Base-by-base conservation (phyloP, 2,888 invertebrate genomes). In the Bellardia pandia region DNA sequence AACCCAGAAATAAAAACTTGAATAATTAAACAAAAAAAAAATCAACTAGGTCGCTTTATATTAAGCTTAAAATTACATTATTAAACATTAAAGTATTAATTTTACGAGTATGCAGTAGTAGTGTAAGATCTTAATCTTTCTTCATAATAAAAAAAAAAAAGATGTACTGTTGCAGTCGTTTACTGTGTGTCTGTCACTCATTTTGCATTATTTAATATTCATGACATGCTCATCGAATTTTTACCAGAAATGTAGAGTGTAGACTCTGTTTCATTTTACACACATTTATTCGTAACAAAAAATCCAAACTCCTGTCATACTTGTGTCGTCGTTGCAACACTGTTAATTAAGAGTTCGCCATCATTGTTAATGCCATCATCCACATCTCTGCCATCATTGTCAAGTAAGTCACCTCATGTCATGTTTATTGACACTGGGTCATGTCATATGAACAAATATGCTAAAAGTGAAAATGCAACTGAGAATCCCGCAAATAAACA, bases 11-110 rank as follows among this genome's bases (percentile, higher is more conserved):
- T 5, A 14, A 40, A 51, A 62, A 42, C 6, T 13, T 71, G 58
- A 56, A 37, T 80, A 72, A 80, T 82, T 82, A 76, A 76, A 76
- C 68, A 75, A 40, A 69, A 69, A 40, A 69, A 69, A 69, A 45
- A 45, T 72, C 33, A 62, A 51, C 14, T 51, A n/a, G 14, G 2
- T 51, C 45, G 13, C 14, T 69, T 51, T 51, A 40, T 66, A 66
- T 66, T 53, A n/a, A 77, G 60, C 5, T 33, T 45, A 56, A 66
- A 53, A 76, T 6, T 14, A 56, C 23, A 23, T 8, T 23, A 16
- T 42, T 33, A 42, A 30, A 48, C 60, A 16, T 58, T 58, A 8
- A 42, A 3, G 58, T 58, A 40, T 42, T 30, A 11, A 9, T 13
- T 58, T 42, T 58, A 45, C 13, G 13, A 45, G 3, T 45, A 11